Percentiles rank a stretch among this genome's conserved stretches.
Conservation (phyloP, 1,140 invertebrate genomes). For the Ptiloglossa arizonensis region DNA sequence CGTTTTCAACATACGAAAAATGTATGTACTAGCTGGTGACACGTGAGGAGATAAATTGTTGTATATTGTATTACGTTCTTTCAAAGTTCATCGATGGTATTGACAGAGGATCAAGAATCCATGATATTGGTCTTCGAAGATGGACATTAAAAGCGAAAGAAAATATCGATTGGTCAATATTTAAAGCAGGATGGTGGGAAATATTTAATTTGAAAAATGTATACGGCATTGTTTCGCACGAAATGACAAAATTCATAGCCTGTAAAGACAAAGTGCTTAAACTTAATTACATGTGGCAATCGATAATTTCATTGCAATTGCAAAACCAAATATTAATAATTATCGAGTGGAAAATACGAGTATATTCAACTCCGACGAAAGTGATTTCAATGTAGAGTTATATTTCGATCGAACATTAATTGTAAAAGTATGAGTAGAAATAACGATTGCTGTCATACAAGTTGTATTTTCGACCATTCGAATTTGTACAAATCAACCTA, state of each 20-base stretch:
- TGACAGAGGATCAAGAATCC: neutral
- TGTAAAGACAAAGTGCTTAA: neutral
- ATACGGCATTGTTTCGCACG: neutral
- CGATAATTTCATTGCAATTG: neutral
- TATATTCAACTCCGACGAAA: neutral
- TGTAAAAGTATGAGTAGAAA: neutral
- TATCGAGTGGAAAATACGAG: neutral
- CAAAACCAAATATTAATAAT: neutral
- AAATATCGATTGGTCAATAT: neutral
- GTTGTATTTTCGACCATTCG: neutral
- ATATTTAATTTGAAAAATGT: conserved; percentile 3
- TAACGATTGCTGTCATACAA: conserved; percentile 3
- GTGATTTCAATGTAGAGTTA: neutral
- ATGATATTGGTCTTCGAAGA: neutral
- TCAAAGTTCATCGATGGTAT: neutral
- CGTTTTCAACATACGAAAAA: too few species aligned
- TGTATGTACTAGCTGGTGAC: too few species aligned
- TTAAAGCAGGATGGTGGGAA: conserved; percentile 1
- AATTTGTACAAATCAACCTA: neutral
- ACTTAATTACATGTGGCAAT: neutral
- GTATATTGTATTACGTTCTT: neutral
- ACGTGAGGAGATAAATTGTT: neutral
- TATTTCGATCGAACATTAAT: neutral
- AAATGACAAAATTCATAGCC: neutral
- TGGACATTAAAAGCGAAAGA: conserved; percentile 2